These are phyloP conservation scores for Spicauda simplicius DNA, from an alignment of 2,888 invertebrate species.

Conservation along the genomic window DNA sequence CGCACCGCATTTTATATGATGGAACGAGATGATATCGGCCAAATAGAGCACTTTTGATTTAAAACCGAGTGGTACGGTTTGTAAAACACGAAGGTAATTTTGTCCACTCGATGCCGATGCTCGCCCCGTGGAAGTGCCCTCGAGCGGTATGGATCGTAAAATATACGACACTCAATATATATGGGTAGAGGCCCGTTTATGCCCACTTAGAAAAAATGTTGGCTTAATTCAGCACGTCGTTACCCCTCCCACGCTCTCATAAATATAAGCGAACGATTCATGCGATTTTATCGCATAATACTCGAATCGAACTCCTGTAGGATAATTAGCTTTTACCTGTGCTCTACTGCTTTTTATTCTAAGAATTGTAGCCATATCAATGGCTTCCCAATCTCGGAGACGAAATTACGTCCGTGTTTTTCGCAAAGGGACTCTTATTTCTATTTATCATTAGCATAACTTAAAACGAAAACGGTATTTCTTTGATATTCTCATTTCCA, in stretches of 20 bases:
- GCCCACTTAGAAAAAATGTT: slow-evolving; percentile 82
- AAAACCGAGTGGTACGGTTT: slow-evolving; percentile 51
- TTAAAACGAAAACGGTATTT: slow-evolving; percentile 57
- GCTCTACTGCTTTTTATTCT: slow-evolving; percentile 40
- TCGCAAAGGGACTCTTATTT: slow-evolving; percentile 52
- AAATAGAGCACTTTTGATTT: slow-evolving; percentile 32
- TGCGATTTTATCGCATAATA: slow-evolving; percentile 70
- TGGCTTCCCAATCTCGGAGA: slow-evolving; percentile 34
- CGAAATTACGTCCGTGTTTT: slow-evolving; percentile 51
- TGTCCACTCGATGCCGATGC: slow-evolving; percentile 73
- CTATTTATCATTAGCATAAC: slow-evolving; percentile 59
- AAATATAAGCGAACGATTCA: slow-evolving; percentile 74
- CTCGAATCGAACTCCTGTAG: slow-evolving; percentile 59
- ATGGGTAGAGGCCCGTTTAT: slow-evolving; percentile 74
- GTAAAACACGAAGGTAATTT: slow-evolving; percentile 74
- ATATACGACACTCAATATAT: slow-evolving; percentile 81
- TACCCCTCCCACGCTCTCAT: slow-evolving; percentile 61
- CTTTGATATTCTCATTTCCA: slow-evolving; percentile 57
- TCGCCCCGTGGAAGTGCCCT: slow-evolving; percentile 68
- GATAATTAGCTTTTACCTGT: slow-evolving; percentile 70
- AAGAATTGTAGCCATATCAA: slow-evolving; percentile 30
- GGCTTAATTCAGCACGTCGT: slow-evolving; percentile 79
- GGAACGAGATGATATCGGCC: slow-evolving; percentile 17
- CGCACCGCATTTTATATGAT: slow-evolving; percentile 1
- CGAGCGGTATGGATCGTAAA: slow-evolving; percentile 77